phyloP scores from a whole-genome alignment of 2,113 vertebrate genomes.

The Nibea coibor region DNA sequence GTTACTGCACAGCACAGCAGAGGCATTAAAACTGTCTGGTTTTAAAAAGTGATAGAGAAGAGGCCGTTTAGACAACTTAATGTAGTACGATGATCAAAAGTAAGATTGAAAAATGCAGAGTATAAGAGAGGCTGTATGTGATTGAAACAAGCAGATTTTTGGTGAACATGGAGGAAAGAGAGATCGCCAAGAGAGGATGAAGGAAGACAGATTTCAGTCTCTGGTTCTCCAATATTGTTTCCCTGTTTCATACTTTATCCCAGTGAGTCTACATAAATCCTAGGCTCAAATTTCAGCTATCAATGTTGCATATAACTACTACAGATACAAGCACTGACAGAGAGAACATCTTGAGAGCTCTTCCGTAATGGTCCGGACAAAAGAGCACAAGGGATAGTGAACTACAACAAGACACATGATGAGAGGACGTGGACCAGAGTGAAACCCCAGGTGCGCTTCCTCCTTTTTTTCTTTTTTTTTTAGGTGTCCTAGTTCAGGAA shows the following conservation, averaged over 20 bases:
- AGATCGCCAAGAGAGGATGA: conserved; percentile 12
- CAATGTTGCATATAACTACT: conserved; percentile 7
- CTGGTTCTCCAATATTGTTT: conserved; percentile 19
- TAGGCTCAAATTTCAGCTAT: conserved; percentile 28
- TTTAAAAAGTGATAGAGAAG: not conserved
- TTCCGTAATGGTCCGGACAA: not conserved
- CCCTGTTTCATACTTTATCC: conserved; percentile 23
- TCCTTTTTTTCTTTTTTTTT: not conserved
- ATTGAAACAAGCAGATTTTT: not conserved
- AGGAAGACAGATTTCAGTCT: conserved; percentile 25
- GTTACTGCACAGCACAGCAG: conserved; percentile 19
- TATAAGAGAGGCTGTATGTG: not conserved
- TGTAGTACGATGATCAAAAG: conserved; percentile 18
- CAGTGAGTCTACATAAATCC: conserved; percentile 11
- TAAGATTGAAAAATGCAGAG: conserved; percentile 9
- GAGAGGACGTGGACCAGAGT: not conserved
- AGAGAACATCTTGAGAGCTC: not conserved
- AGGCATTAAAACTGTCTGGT: conserved; percentile 12
- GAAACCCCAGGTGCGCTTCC: not conserved
- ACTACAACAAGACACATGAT: not conserved
- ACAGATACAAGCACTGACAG: conserved; percentile 13
- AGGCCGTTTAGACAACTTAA: conserved; percentile 20
- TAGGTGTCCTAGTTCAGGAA: conserved; percentile 27
- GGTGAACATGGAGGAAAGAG: not conserved
- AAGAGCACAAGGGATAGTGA: conserved; percentile 7